A percentile compares a stretch with the other conserved stretches of the same genome.
Conservation (phyloP, 2,888 invertebrate species). For the Amphipoea lucens region DNA sequence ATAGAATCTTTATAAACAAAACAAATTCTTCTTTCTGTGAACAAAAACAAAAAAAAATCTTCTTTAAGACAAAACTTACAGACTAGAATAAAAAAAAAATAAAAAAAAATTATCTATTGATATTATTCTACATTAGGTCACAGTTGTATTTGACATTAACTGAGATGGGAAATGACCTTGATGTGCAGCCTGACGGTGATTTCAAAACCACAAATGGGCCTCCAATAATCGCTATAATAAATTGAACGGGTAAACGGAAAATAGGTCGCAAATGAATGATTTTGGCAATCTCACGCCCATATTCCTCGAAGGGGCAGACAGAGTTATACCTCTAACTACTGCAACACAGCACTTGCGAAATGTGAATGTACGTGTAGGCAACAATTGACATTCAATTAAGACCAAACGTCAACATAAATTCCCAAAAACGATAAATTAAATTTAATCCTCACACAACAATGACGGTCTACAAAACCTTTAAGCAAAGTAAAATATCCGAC, state of each 20-base stretch:
- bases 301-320: neutral
- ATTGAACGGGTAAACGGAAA: neutral
- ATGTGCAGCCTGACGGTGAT: neutral
- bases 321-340: neutral
- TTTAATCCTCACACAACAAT: conserved; percentile 1
- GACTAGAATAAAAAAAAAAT: neutral
- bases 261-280: neutral
- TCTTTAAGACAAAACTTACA: too few species aligned
- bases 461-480: neutral
- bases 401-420: neutral
- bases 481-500: conserved; percentile 6
- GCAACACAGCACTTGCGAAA: neutral
- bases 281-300: neutral
- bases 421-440: neutral
- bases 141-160: neutral
- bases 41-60: neutral
- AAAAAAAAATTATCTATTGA: neutral
- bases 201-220: neutral
- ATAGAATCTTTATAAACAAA: neutral
- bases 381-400: too few species aligned
- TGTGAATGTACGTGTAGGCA: neutral
- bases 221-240: neutral
- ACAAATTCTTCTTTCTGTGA: neutral
- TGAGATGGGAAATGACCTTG: neutral
- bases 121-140: too few species aligned